Evolutionary conservation across 2,888 invertebrate species (phyloP), one percentile per base, ranked within the genome.

Genomic region (Orthosia incerta): DNA sequence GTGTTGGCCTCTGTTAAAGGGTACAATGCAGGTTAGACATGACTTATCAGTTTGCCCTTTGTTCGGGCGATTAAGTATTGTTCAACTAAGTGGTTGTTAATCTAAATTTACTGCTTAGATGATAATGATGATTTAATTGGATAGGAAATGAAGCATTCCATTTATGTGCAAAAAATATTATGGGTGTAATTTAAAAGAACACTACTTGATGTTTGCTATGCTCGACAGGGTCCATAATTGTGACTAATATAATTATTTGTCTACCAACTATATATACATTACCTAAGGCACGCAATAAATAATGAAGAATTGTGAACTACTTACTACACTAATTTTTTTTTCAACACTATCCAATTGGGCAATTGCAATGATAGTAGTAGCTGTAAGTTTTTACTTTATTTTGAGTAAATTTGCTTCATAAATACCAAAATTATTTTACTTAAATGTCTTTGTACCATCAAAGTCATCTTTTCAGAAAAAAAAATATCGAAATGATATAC

Each of bases 11-110:
- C 48, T 80, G 66, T 55, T 9, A 31, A 57, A 61, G 50, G 48
- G 23, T 59, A 81, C 76, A 81, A 84, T 66, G 48, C 62, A 18
- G 81, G 39, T 50, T 31, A 66, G 71, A 68, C 71, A 45, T 80
- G 57, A 68, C 76, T 71, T 80, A 80, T 59, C 84, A 80, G 60
- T 5, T 45, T n/a, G n/a, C 31, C 61, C 66, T 69, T 76, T 84
- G 81, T 69, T 69, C 61, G 9, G 11, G 20, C 15, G 71, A 84
- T 66, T 63, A 59, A 20, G 56, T 62, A 56, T 63, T 61, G 53
- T 53, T 56, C 57, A 55, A 45, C n/a, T 13, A 66, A 71, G 26
- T 74, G n/a, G 39, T 16, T n/a, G 59, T 13, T 68, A 23, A 65
- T 75, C 50, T 56, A 51, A 13, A 48, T 65, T 39, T 31, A 18